Evolutionary conservation across 1,140 invertebrate species (phyloP).

Genomic region (Akabosia matsudoensis): DNA sequence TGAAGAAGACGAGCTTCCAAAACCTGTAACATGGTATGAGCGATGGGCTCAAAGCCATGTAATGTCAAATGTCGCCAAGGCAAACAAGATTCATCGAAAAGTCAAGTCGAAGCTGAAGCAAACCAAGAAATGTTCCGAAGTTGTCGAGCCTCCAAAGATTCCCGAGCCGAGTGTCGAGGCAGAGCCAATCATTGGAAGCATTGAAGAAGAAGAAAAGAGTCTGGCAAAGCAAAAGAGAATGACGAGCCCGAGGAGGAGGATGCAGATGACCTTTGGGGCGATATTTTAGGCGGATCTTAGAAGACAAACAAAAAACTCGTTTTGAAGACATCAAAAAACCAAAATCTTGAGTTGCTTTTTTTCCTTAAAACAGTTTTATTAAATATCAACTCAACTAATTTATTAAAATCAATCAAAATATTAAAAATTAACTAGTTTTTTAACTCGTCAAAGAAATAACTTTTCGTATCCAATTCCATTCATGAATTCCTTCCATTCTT

Average conservation of each 20-base stretch:
- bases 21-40: constrained; percentile 49
- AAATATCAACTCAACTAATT: no score
- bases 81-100: constrained; percentile 49
- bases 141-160: not conserved
- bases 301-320: no score
- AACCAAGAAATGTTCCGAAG: constrained; percentile 18
- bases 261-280: constrained; percentile 39
- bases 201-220: constrained; percentile 49
- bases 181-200: constrained; percentile 48
- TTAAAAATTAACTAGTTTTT: no score
- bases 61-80: constrained; percentile 49
- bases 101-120: constrained; percentile 43
- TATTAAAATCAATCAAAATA: no score
- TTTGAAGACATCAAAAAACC: no score
- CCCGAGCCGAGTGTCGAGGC: constrained; percentile 23
- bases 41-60: constrained; percentile 49
- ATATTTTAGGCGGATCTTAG: constrained; percentile 32
- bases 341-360: no score
- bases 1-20: constrained; percentile 12
- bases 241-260: constrained; percentile 29
- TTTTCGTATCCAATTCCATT: no score
- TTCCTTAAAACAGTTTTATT: no score
- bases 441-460: no score
- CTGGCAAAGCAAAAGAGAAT: constrained; percentile 38
- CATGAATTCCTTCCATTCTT: no score